Base-by-base conservation (phyloP, 2,113 vertebrate genomes). In the Chionomys nivalis region DNA sequence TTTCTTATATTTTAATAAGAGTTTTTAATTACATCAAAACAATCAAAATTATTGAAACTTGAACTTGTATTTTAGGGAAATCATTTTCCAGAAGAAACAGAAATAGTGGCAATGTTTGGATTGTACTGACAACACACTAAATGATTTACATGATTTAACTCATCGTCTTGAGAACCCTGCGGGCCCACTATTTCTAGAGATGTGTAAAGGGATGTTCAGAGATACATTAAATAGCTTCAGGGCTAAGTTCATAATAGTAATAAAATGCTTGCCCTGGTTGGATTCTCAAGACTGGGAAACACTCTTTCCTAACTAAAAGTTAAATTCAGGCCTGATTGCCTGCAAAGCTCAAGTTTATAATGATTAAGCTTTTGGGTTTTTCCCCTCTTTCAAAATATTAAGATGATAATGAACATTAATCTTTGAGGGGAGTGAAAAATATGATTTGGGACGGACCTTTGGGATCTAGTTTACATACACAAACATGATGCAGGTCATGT, bases 61-160 rank as follows among this genome's bases (percentile, higher is more conserved):
- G 19, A 94, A 44, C 87, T 36, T 94, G 21, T 89, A 8, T 24
- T 94, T 95, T 94, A 78, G 66, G 91, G n/a, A 94, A 94, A 85
- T 93, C 16, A 91, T 73, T 96, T 95, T 47, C 28, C 24, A 83
- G n/a, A 94, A 47, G 49, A 78, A 66, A 82, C 31, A 76, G 39
- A 94, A 97, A 52, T 90, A 92, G 31, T 52, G 44, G 55, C 44
- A 68, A 77, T 95, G 39, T 61, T 61, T 94, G 14, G 24, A 36
- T 66, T 86, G 49, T 93, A 39, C 39, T 93, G 82, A 9, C 23
- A 95, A 23, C 24, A 55, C 75, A 61, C 11, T 63, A 42, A 86
- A 66, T 31, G 33, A 42, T 75, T 87, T 52, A 83, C 33, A 7
- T 87, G 33, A 65, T 83, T 73, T 87, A 70, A 28, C 66, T 72